A percentile compares a stretch with the other conserved stretches of the same genome.
These are phyloP conservation scores for Selene dorsalis DNA, from an alignment of 2,797 vertebrate genomes.

Conservation along the genomic window DNA sequence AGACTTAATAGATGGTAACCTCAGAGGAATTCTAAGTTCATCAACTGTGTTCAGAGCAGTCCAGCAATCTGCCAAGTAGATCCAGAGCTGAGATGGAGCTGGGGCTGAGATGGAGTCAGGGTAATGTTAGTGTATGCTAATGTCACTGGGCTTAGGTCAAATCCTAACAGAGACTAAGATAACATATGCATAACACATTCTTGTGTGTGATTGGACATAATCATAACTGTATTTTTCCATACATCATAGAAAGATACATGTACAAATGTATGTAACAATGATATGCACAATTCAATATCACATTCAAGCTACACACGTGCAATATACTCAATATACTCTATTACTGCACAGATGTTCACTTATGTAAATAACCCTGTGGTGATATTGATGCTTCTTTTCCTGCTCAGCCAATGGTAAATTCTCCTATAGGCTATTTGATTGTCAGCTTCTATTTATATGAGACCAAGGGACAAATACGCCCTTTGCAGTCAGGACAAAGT, in stretches of 20 bases:
- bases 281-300: background rate
- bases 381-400: slow-evolving; percentile 15
- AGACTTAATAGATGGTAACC: slow-evolving; percentile 33
- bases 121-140: slow-evolving; percentile 47
- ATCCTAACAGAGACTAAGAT: slow-evolving; percentile 16
- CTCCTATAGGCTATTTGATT: slow-evolving; percentile 53
- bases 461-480: slow-evolving; percentile 43
- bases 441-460: slow-evolving; percentile 57
- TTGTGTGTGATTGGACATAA: background rate
- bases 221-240: background rate
- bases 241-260: background rate
- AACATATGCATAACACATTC: slow-evolving; percentile 4
- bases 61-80: slow-evolving; percentile 39
- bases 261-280: background rate
- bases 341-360: slow-evolving; percentile 5
- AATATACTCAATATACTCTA: background rate
- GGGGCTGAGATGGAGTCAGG: too few species aligned
- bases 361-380: slow-evolving; percentile 38
- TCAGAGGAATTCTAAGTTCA: slow-evolving; percentile 41
- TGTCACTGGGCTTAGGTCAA: slow-evolving; percentile 33
- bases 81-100: slow-evolving; percentile 24
- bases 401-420: slow-evolving; percentile 41
- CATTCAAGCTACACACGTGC: background rate
- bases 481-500: slow-evolving; percentile 65
- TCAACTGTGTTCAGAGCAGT: slow-evolving; percentile 32